Evolutionary conservation across 2,113 vertebrate genomes (phyloP).

Genomic region (Bambusicola thoracicus): DNA sequence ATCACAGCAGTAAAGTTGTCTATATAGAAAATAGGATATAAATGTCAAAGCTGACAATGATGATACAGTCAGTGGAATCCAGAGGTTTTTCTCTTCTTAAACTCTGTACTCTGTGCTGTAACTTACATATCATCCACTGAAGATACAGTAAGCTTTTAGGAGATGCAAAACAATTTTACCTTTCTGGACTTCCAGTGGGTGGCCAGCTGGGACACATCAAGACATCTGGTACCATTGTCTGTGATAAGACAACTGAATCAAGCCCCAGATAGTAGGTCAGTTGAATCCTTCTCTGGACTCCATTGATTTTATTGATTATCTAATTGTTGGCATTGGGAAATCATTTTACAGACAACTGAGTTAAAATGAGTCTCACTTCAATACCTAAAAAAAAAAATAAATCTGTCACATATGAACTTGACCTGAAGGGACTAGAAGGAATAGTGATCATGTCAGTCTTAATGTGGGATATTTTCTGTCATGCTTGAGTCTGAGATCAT

Average conservation of each 20-base stretch:
- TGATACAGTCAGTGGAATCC: neutral
- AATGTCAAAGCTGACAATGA: neutral
- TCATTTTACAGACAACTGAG: neutral
- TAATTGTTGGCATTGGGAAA: neutral
- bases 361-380: neutral
- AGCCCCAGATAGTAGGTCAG: neutral
- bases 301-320: neutral
- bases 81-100: neutral
- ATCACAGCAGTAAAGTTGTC: neutral
- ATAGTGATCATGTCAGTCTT: neutral
- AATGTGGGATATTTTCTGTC: neutral
- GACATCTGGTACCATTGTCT: accelerated
- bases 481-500: neutral
- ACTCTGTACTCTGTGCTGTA: accelerated
- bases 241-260: neutral
- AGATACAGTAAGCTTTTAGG: neutral
- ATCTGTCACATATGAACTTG: neutral
- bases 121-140: neutral
- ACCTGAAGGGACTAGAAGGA: neutral
- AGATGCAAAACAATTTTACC: neutral
- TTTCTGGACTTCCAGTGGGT: neutral
- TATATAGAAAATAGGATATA: neutral
- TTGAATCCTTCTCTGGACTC: neutral
- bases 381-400: neutral
- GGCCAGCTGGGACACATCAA: accelerated